phyloP scores from a whole-genome alignment of 2,888 invertebrate genomes.

The Phalangium opilio region DNA sequence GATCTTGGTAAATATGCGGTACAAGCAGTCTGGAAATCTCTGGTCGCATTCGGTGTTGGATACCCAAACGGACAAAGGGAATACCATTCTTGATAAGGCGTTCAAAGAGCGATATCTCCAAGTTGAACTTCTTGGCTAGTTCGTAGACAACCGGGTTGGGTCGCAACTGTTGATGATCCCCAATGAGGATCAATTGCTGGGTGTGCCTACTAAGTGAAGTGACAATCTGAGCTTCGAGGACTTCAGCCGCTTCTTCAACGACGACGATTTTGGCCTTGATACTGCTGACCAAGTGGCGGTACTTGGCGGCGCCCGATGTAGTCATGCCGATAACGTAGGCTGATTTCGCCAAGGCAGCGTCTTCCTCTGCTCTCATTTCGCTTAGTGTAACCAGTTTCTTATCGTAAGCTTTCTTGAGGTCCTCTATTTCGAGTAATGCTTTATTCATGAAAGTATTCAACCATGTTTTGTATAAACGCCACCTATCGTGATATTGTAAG shows the following conservation, averaged over 20 bases:
- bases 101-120: constrained; percentile 68
- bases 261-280: constrained; percentile 32
- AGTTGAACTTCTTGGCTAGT: constrained; percentile 46
- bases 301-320: constrained; percentile 26
- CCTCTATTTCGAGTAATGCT: too few species aligned
- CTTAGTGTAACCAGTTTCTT: too few species aligned
- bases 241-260: constrained; percentile 37
- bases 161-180: constrained; percentile 65
- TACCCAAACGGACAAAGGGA: constrained; percentile 42
- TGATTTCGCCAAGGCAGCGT: too few species aligned
- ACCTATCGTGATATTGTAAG: too few species aligned
- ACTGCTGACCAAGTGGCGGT: constrained; percentile 18
- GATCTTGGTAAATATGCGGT: too few species aligned
- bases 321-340: constrained; percentile 20
- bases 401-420: too few species aligned
- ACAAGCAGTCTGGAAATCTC: constrained; percentile 40
- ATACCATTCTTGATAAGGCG: constrained; percentile 53
- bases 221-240: constrained; percentile 35
- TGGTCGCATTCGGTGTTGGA: constrained; percentile 62
- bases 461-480: too few species aligned
- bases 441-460: too few species aligned
- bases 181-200: constrained; percentile 34
- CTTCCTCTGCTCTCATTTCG: too few species aligned
- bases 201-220: constrained; percentile 27
- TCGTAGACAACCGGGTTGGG: constrained; percentile 54